Evolutionary conservation across 2,113 vertebrate species (phyloP).

Genomic region (Dipodomys merriami): DNA sequence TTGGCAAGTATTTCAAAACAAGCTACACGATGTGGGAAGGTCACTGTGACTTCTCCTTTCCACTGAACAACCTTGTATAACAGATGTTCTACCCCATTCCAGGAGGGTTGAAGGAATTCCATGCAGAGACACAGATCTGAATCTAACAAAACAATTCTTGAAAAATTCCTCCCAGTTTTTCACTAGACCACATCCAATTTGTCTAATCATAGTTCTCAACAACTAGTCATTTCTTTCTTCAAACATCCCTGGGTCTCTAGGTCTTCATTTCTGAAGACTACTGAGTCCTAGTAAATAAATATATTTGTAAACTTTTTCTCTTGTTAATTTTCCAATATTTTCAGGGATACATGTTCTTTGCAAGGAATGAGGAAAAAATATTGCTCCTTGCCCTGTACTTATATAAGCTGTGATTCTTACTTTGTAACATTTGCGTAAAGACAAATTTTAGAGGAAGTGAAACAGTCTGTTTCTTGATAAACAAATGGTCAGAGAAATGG

Average conservation of each 20-base stretch:
- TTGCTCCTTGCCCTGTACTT: neutral
- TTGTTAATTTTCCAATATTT: neutral
- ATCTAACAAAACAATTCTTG: neutral
- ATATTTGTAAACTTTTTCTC: neutral
- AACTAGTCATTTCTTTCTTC: neutral
- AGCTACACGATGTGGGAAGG: neutral
- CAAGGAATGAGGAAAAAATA: neutral
- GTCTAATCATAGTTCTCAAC: no score
- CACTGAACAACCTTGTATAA: neutral
- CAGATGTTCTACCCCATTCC: accelerated
- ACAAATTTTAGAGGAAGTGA: neutral
- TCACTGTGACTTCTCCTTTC: neutral
- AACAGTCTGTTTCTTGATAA: neutral
- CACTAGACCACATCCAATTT: neutral
- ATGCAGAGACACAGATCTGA: neutral
- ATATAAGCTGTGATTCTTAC: neutral
- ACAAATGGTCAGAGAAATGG: neutral
- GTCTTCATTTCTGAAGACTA: neutral
- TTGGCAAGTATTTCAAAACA: neutral
- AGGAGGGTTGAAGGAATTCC: neutral
- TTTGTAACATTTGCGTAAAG: neutral
- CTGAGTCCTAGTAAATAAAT: neutral
- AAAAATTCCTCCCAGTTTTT: neutral
- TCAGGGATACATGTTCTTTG: neutral
- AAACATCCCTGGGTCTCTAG: no score